Evolutionary conservation across 2,797 vertebrate species (phyloP).

Genomic region (Sebastes steindachneri): DNA sequence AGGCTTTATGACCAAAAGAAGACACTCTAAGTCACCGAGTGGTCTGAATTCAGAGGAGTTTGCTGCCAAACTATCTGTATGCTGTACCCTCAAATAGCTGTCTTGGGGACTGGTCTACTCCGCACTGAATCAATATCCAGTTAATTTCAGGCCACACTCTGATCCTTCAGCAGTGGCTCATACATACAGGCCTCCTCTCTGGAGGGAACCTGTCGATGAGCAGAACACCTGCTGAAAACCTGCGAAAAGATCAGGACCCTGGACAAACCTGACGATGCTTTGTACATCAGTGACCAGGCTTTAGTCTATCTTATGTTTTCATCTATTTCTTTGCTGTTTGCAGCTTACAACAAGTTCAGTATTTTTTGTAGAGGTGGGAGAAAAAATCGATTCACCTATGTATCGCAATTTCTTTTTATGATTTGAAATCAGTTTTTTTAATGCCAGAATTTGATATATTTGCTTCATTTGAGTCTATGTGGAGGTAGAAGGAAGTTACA

Average conservation of each 20-base stretch:
- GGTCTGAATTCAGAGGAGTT: slow-evolving; percentile 51
- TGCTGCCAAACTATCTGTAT: slow-evolving; percentile 47
- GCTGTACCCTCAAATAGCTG: slow-evolving; percentile 63
- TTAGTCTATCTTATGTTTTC: neutral
- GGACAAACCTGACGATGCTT: slow-evolving; percentile 28
- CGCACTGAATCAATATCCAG: slow-evolving; percentile 78
- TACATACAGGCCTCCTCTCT: slow-evolving; percentile 55
- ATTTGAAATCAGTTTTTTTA: too few relatives aligned
- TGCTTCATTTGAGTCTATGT: too few relatives aligned
- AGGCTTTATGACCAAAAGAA: slow-evolving; percentile 37
- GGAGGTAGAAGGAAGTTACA: too few relatives aligned
- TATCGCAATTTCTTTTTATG: too few relatives aligned
- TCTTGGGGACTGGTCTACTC: slow-evolving; percentile 60
- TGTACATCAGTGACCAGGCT: slow-evolving; percentile 13
- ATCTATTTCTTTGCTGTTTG: neutral
- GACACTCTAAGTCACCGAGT: slow-evolving; percentile 10
- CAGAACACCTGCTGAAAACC: slow-evolving; percentile 48
- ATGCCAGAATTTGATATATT: too few relatives aligned
- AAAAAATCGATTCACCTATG: too few relatives aligned
- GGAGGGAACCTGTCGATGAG: slow-evolving; percentile 60
- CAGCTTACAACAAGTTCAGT: neutral
- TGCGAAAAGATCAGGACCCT: slow-evolving; percentile 20
- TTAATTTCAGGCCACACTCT: slow-evolving; percentile 76
- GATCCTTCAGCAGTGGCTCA: slow-evolving; percentile 63
- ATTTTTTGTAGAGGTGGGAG: too few relatives aligned